A percentile compares a stretch with the other conserved stretches of the same genome.
These are phyloP conservation scores for Labeo rohita DNA, from an alignment of 2,113 vertebrate genomes.

Conservation along the genomic window DNA sequence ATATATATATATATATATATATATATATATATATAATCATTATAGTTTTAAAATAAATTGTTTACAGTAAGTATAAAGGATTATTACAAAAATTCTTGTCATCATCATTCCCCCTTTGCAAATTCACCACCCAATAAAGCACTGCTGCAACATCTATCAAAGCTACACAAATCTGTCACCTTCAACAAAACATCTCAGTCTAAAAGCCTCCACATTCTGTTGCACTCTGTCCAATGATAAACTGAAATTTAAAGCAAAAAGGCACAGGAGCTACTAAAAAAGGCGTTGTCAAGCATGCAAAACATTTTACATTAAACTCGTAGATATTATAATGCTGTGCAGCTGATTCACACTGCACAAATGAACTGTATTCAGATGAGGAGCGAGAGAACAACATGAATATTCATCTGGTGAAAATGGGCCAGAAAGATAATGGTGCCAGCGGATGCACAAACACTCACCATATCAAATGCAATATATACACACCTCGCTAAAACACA, in stretches of 20 bases:
- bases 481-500: not conserved
- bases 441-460: constrained; percentile 29
- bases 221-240: not conserved
- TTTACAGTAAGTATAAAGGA: too few relatives aligned
- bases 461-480: not conserved
- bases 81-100: not conserved
- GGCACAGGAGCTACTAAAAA: not conserved
- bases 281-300: not conserved
- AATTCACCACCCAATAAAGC: not conserved
- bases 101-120: not conserved
- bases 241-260: not conserved
- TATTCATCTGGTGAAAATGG: constrained; percentile 28
- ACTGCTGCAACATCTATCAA: not conserved
- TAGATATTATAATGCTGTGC: not conserved
- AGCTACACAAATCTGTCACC: not conserved
- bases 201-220: not conserved
- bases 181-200: not conserved
- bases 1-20: too few relatives aligned
- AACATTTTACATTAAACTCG: not conserved
- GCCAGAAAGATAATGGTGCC: not conserved
- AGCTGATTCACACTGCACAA: not conserved
- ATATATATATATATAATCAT: too few relatives aligned
- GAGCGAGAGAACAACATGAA: constrained; percentile 7
- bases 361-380: not conserved
- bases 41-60: too few relatives aligned